Conservation (phyloP, 2,113 vertebrate species). For the Athene cunicularia region DNA sequence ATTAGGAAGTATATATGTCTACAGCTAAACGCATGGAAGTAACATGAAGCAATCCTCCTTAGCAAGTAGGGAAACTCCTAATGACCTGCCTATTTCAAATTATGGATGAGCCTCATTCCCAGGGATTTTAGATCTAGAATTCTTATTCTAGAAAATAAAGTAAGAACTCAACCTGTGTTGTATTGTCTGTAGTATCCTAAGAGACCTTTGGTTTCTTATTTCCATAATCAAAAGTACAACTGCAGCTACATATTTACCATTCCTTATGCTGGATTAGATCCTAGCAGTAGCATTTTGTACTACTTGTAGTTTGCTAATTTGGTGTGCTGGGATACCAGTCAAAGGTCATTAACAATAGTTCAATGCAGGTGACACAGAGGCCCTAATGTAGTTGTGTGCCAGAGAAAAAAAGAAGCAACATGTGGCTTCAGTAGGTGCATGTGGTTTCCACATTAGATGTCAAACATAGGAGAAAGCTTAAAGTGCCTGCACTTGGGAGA, state of each 20-base stretch:
- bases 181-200: background rate
- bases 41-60: background rate
- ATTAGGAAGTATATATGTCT: background rate
- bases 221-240: constrained; percentile 16
- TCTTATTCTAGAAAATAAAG: background rate
- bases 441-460: background rate
- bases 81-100: background rate
- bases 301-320: constrained; percentile 1
- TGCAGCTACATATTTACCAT: constrained; percentile 12
- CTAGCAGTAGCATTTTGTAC: background rate
- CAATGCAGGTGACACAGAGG: constrained; percentile 1
- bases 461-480: background rate
- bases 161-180: background rate
- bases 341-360: constrained; percentile 5
- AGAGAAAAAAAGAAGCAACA: background rate
- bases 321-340: background rate
- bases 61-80: background rate
- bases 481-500: background rate
- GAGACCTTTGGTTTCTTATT: constrained; percentile 23
- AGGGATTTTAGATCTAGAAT: background rate
- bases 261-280: background rate
- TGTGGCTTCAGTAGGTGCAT: background rate
- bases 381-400: background rate
- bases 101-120: background rate
- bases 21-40: background rate